Evolutionary conservation across 2,888 invertebrate genomes (phyloP).

Genomic region (Rhamphomyia laevipes): DNA sequence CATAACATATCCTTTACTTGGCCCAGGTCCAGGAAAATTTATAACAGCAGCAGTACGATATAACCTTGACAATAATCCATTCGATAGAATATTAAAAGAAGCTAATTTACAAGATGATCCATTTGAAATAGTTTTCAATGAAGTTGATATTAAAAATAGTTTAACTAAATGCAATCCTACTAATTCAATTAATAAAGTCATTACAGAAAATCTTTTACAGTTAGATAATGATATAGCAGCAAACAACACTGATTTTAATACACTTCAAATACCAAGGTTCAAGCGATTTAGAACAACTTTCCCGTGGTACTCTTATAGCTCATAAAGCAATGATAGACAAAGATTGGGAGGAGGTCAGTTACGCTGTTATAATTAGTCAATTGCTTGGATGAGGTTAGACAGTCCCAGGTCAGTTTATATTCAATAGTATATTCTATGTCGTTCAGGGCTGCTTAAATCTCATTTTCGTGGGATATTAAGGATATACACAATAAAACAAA

Average conservation of each 20-base stretch:
- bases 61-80: conserved; percentile 11
- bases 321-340: too few relatives aligned
- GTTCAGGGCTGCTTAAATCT: too few relatives aligned
- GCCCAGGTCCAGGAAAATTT: neutral
- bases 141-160: neutral
- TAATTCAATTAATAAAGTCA: neutral
- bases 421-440: too few relatives aligned
- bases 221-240: neutral
- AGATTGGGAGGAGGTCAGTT: too few relatives aligned
- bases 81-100: conserved; percentile 7
- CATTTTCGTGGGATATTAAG: too few relatives aligned
- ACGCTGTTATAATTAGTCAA: too few relatives aligned
- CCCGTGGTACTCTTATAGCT: too few relatives aligned
- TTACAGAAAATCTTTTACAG: neutral
- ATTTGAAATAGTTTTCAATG: conserved; percentile 7
- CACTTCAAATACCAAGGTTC: neutral
- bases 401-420: too few relatives aligned
- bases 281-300: too few relatives aligned
- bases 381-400: too few relatives aligned
- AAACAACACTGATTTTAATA: neutral
- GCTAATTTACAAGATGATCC: conserved; percentile 9
- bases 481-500: too few relatives aligned
- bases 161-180: neutral
- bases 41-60: neutral
- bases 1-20: too few relatives aligned